Evolutionary conservation across 2,113 vertebrate genomes (phyloP).

Genomic region (Pimephales promelas): DNA sequence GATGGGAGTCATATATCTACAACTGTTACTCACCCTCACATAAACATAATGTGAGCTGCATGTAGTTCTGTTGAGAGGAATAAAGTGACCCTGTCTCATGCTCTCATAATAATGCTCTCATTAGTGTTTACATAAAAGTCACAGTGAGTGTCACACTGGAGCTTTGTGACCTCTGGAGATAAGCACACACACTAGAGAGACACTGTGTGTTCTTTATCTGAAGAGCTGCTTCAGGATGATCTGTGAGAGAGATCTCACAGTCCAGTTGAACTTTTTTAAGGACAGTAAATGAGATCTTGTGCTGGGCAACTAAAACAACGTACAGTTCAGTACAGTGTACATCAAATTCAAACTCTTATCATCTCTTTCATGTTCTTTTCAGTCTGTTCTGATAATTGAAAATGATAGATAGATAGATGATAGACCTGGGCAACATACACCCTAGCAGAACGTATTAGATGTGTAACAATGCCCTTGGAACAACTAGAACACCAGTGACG

Average conservation of each 20-base stretch:
- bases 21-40: slow-evolving; percentile 40
- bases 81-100: neutral
- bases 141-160: slow-evolving; percentile 13
- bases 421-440: no score
- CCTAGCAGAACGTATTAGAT: neutral
- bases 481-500: neutral
- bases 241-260: neutral
- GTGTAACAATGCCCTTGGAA: neutral
- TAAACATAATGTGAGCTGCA: slow-evolving; percentile 13
- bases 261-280: neutral
- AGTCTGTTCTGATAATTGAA: neutral
- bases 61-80: neutral
- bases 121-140: slow-evolving; percentile 27
- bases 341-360: neutral
- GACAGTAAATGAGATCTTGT: neutral
- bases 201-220: neutral
- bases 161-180: slow-evolving; percentile 32
- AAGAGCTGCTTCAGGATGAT: neutral
- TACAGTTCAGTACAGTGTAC: neutral
- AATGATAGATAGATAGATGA: neutral
- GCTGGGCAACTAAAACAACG: neutral
- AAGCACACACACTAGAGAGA: slow-evolving; percentile 7
- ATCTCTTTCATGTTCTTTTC: neutral
- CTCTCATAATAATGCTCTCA: neutral
- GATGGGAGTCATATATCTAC: no score